phyloP scores from a whole-genome alignment of 1,140 invertebrate species.

The Araneus ventricosus region DNA sequence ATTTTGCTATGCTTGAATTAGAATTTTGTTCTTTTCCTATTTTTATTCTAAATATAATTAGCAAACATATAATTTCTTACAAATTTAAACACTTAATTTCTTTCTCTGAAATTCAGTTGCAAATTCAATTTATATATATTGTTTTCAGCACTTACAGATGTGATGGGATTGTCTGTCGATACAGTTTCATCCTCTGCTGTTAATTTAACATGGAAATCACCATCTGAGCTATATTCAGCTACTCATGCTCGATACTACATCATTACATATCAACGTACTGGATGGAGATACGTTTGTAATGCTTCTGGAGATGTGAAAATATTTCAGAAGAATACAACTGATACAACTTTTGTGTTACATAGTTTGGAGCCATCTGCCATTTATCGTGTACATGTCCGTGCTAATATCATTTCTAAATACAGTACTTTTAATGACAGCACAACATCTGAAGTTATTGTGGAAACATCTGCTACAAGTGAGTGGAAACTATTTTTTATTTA shows the following conservation, averaged over 20 bases:
- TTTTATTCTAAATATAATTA: too few species aligned
- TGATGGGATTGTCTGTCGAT: background rate
- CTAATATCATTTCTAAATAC: background rate
- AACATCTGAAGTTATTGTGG: background rate
- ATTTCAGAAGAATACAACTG: background rate
- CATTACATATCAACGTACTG: background rate
- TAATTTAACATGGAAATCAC: too few species aligned
- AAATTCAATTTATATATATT: too few species aligned
- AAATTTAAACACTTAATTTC: too few species aligned
- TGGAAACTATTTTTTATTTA: background rate
- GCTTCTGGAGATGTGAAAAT: background rate
- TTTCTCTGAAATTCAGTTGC: too few species aligned
- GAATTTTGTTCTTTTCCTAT: too few species aligned
- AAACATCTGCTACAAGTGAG: background rate
- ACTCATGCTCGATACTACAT: background rate
- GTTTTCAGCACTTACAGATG: background rate
- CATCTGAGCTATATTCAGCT: background rate
- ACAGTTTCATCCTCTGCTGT: too few species aligned
- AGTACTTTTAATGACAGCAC: background rate
- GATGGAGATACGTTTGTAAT: constrained; percentile 6
- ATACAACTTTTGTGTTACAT: background rate
- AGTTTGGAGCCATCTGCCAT: background rate
- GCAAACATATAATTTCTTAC: too few species aligned
- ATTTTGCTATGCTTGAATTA: too few species aligned
- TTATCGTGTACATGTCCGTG: background rate